Conservation (phyloP, 2,113 vertebrate genomes). For the Hippoglossus stenolepis region DNA sequence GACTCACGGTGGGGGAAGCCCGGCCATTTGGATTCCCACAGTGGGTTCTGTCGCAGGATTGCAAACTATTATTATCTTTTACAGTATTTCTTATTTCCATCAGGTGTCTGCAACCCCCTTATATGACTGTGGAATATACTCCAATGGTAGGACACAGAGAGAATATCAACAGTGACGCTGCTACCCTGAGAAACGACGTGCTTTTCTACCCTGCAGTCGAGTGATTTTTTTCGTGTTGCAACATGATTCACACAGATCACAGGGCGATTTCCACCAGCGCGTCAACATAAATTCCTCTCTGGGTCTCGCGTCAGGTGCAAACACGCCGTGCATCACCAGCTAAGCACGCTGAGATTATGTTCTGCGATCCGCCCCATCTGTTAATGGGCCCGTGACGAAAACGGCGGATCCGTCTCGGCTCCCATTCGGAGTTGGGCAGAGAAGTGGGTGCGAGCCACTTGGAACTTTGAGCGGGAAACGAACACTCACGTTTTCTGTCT, state of each 20-base stretch:
- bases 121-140: not conserved
- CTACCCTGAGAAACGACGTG: not conserved
- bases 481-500: slow-evolving; percentile 69
- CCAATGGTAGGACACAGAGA: not conserved
- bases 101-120: too few relatives aligned
- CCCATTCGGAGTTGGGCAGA: slow-evolving; percentile 37
- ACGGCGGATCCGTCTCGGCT: slow-evolving; percentile 31
- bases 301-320: slow-evolving; percentile 38
- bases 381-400: slow-evolving; percentile 31
- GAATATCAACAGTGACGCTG: slow-evolving; percentile 36
- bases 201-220: not conserved
- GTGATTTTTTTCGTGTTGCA: not conserved
- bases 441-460: slow-evolving; percentile 26
- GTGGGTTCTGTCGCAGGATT: too few relatives aligned
- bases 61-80: not conserved
- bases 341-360: slow-evolving; percentile 42
- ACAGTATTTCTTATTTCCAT: too few relatives aligned
- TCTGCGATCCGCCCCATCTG: slow-evolving; percentile 50
- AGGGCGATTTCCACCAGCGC: slow-evolving; percentile 26
- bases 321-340: slow-evolving; percentile 28
- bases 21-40: slow-evolving; percentile 29
- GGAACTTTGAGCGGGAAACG: slow-evolving; percentile 71
- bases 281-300: slow-evolving; percentile 35
- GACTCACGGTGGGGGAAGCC: slow-evolving; percentile 29
- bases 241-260: slow-evolving; percentile 29